phyloP scores from a whole-genome alignment of 2,797 vertebrate genomes.

The Phalanger gymnotis region DNA sequence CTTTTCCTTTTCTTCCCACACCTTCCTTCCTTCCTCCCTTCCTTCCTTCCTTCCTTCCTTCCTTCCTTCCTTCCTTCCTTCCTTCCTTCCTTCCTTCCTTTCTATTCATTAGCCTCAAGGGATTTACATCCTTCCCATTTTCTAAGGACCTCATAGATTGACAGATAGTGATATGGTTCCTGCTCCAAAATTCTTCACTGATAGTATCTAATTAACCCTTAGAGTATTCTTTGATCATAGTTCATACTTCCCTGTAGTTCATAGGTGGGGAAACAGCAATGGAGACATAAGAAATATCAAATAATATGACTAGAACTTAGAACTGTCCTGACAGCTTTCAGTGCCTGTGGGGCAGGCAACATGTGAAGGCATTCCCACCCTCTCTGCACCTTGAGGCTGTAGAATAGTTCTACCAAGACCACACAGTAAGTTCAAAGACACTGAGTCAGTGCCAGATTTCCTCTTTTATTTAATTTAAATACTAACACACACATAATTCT shows the following conservation, averaged over 20 bases:
- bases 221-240: slow-evolving; percentile 66
- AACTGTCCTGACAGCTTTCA: neutral
- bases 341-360: neutral
- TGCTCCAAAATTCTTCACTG: slow-evolving; percentile 57
- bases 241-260: slow-evolving; percentile 34
- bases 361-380: slow-evolving; percentile 9
- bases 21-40: neutral
- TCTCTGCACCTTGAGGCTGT: slow-evolving; percentile 22
- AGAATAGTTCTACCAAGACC: slow-evolving; percentile 23
- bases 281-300: slow-evolving; percentile 19
- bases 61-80: neutral
- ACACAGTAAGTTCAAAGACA: slow-evolving; percentile 21
- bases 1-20: neutral
- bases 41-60: neutral
- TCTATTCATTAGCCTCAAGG: neutral
- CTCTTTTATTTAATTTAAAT: neutral
- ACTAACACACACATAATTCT: neutral
- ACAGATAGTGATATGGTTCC: slow-evolving; percentile 61
- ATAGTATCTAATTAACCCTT: slow-evolving; percentile 54
- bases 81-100: neutral
- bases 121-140: slow-evolving; percentile 53
- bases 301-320: neutral
- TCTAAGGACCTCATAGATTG: slow-evolving; percentile 23
- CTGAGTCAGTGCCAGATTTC: neutral
- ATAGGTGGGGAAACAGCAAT: slow-evolving; percentile 53